phyloP scores from a whole-genome alignment of 2,888 invertebrate species.

The Phytoseiulus persimilis region DNA sequence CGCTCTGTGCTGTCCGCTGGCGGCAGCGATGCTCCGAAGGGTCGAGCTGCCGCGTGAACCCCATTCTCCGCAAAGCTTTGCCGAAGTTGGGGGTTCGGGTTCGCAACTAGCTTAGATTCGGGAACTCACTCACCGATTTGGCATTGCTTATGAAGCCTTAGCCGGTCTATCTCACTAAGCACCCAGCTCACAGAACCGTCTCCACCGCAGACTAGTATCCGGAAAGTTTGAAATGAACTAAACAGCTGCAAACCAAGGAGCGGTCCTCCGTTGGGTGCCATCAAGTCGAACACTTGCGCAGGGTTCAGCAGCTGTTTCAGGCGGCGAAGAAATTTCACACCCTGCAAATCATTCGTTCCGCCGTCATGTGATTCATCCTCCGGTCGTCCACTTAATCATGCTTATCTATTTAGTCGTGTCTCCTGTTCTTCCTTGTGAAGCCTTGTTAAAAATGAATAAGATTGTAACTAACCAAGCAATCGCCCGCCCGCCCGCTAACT shows the following conservation, averaged over 20 bases:
- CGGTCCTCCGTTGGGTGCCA: constrained; percentile 62
- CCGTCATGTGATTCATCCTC: not conserved
- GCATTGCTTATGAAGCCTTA: constrained; percentile 67
- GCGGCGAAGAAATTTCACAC: constrained; percentile 83
- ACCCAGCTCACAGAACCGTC: constrained; percentile 98
- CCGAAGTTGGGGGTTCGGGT: too few relatives aligned
- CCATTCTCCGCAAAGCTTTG: too few relatives aligned
- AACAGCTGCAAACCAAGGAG: constrained; percentile 64
- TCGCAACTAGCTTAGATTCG: too few relatives aligned
- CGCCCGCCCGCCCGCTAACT: too few relatives aligned
- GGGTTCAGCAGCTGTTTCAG: constrained; percentile 93
- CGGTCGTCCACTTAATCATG: not conserved
- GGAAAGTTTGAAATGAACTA: constrained; percentile 43
- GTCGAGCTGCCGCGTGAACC: too few relatives aligned
- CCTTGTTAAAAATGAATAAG: not conserved
- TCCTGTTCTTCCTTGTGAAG: not conserved
- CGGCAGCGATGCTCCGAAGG: too few relatives aligned
- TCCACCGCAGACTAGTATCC: constrained; percentile 65
- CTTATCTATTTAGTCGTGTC: not conserved
- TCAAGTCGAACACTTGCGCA: constrained; percentile 93
- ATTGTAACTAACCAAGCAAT: not conserved
- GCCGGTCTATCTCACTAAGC: constrained; percentile 83
- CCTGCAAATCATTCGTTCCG: constrained; percentile 56
- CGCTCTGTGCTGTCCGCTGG: too few relatives aligned
- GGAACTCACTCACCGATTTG: constrained; percentile 39